These are phyloP conservation scores for Lophotis ruficrista DNA, from an alignment of 2,113 vertebrate genomes.

Conservation along the genomic window DNA sequence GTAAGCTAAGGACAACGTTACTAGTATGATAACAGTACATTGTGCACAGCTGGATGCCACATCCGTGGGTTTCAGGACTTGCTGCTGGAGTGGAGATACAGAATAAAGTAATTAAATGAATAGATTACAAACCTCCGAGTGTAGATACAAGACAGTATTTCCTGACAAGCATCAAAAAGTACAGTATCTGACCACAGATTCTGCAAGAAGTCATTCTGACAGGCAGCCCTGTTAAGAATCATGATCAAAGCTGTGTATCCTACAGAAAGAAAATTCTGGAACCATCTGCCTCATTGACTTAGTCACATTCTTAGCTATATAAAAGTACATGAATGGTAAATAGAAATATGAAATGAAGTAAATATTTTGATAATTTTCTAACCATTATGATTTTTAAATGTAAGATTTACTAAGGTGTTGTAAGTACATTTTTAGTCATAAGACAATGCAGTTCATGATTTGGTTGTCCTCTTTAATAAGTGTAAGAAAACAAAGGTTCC, in stretches of 20 bases:
- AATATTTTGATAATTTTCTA: background rate
- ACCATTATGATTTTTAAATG: background rate
- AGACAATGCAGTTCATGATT: background rate
- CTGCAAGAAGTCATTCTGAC: background rate
- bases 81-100: background rate
- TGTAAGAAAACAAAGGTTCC: background rate
- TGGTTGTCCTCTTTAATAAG: background rate
- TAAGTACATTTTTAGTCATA: background rate
- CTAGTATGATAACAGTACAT: background rate
- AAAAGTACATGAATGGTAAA: background rate
- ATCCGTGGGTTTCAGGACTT: background rate
- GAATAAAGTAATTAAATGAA: background rate
- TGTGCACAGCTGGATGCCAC: background rate
- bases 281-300: conserved; percentile 14
- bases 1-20: background rate
- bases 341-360: background rate
- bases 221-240: background rate
- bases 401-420: background rate
- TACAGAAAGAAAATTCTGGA: conserved; percentile 51
- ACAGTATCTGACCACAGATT: background rate
- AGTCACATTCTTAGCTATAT: background rate
- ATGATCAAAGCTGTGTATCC: background rate
- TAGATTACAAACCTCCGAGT: background rate
- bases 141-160: background rate
- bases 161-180: background rate